These are phyloP conservation scores for Parnassius apollo DNA, from an alignment of 2,888 invertebrate genomes.

Conservation along the genomic window DNA sequence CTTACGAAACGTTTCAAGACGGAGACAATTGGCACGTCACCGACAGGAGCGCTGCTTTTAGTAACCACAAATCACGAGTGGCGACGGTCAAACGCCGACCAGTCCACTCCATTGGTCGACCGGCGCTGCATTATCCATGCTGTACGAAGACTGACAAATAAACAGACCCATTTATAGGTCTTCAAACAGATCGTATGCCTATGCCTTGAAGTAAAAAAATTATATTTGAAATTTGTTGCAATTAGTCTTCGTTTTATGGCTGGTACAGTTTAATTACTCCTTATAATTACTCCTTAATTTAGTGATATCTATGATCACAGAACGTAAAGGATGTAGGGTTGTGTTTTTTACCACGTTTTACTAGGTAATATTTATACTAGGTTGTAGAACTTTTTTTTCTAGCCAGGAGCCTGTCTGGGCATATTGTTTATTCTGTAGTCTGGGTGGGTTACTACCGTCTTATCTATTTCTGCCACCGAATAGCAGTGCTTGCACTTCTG, in stretches of 20 bases:
- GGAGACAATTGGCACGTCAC: slow-evolving; percentile 78
- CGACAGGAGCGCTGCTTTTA: slow-evolving; percentile 65
- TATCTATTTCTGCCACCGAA: no score
- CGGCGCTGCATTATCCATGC: slow-evolving; percentile 15
- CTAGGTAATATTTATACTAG: no score
- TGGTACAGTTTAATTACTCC: no score
- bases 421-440: no score
- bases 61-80: slow-evolving; percentile 72
- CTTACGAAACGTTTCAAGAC: slow-evolving; percentile 46
- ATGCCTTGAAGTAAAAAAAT: slow-evolving; percentile 5
- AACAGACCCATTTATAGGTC: slow-evolving; percentile 19
- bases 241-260: slow-evolving; percentile 1
- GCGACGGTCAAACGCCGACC: slow-evolving; percentile 52
- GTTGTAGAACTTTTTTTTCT: no score
- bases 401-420: no score
- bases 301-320: no score
- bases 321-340: no score
- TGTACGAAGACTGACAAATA: slow-evolving; percentile 13
- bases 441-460: no score
- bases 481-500: no score
- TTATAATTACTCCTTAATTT: no score
- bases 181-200: neutral
- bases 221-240: slow-evolving; percentile 1
- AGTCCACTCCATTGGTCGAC: slow-evolving; percentile 27
- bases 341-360: no score